A percentile compares a stretch with the other conserved stretches of the same genome.
Evolutionary conservation across 2,797 vertebrate genomes (phyloP).

Genomic region (Merluccius polli): DNA sequence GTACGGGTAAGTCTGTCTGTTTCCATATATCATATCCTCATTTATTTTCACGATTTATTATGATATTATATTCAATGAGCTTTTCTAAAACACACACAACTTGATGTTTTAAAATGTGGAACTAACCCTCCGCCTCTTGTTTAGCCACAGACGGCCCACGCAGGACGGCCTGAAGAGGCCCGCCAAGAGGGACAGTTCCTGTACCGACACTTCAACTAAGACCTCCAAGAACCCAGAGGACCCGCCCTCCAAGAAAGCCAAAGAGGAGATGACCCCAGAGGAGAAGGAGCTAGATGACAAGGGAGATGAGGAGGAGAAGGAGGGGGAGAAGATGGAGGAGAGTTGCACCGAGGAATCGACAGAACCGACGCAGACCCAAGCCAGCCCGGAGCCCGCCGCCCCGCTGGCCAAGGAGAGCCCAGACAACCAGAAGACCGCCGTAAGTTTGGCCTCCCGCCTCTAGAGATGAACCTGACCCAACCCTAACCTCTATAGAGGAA

Average conservation of each 20-base stretch:
- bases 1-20: conserved; percentile 63
- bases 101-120: neutral
- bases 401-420: neutral
- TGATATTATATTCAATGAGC: too few species aligned
- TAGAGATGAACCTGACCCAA: neutral
- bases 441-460: neutral
- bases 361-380: neutral
- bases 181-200: conserved; percentile 37
- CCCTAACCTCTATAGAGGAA: too few species aligned
- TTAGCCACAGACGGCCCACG: neutral
- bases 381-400: neutral
- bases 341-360: neutral
- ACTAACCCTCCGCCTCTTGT: neutral
- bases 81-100: neutral
- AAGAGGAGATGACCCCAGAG: conserved; percentile 34
- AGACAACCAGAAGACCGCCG: neutral
- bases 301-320: conserved; percentile 39
- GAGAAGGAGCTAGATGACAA: conserved; percentile 34
- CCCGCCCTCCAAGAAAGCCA: conserved; percentile 63
- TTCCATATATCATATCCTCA: neutral
- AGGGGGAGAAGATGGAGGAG: conserved; percentile 48
- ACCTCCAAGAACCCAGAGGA: conserved; percentile 50
- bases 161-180: neutral
- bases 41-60: neutral
- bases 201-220: conserved; percentile 15